These are phyloP conservation scores for human DNA, from an alignment of 2,113 vertebrate species.

Conservation along the genomic window DNA sequence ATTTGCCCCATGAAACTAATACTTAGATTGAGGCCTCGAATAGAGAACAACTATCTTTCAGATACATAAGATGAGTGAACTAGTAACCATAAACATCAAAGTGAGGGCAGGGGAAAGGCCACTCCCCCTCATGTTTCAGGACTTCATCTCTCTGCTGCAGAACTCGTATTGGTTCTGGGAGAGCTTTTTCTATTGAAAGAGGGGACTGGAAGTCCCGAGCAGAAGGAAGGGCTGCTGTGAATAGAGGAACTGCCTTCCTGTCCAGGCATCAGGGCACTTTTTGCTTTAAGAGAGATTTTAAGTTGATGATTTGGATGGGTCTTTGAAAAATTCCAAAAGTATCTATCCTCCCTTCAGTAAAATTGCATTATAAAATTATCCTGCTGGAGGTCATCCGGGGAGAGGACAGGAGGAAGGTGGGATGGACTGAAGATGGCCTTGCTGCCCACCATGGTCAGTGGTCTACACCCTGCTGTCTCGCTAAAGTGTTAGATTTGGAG, in stretches of 20 bases:
- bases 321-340: neutral
- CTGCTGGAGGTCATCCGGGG: neutral
- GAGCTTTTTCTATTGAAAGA: neutral
- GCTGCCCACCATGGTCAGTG: fast-evolving
- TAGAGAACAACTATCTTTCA: neutral
- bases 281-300: neutral
- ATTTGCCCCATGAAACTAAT: neutral
- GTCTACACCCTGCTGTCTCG: neutral
- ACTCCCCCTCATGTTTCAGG: neutral
- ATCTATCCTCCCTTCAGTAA: neutral
- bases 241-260: neutral
- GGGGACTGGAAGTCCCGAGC: no score
- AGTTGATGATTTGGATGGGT: neutral
- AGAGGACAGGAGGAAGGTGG: no score
- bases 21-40: neutral
- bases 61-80: fast-evolving
- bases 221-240: neutral
- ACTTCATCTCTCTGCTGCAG: neutral
- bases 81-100: fast-evolving
- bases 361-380: neutral
- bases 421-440: no score
- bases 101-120: neutral
- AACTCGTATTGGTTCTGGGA: neutral
- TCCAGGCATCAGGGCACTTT: no score
- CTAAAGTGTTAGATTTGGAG: neutral